Evolutionary conservation across 2,113 vertebrate genomes (phyloP).

Genomic region (Empidonax traillii): DNA sequence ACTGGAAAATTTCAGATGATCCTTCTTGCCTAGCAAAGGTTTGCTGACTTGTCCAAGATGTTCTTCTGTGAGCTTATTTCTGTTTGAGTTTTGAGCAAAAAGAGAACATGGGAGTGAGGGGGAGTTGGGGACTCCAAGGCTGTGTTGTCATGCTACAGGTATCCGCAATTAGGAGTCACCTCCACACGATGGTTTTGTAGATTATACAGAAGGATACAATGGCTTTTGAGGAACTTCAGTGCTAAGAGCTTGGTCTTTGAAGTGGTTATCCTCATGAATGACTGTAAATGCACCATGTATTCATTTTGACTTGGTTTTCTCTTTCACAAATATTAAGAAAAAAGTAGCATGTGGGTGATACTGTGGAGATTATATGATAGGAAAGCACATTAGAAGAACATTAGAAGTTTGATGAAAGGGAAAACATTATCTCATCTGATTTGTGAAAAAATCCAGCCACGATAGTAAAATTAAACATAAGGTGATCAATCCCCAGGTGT

Average conservation of each 20-base stretch:
- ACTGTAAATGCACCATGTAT: neutral
- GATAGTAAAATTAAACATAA: neutral
- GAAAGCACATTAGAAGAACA: neutral
- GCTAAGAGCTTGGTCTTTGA: neutral
- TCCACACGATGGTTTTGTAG: neutral
- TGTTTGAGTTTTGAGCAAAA: neutral
- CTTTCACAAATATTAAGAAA: neutral
- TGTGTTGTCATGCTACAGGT: neutral
- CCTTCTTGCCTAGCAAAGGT: neutral
- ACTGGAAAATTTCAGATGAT: neutral
- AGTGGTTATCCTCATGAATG: neutral
- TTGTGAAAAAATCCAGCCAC: neutral
- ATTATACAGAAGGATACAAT: neutral
- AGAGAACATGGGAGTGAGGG: neutral
- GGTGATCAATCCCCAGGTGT: neutral
- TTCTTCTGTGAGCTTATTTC: neutral
- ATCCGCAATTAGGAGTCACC: neutral
- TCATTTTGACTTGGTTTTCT: neutral
- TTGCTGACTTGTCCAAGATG: fast-evolving
- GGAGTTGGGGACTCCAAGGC: neutral
- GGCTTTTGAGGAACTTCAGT: fast-evolving
- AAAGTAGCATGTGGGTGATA: neutral
- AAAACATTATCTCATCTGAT: neutral
- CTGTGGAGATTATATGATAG: neutral
- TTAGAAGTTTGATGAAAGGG: neutral